Conservation (phyloP, 2,113 vertebrate species). For the Corythornis vintsioides region DNA sequence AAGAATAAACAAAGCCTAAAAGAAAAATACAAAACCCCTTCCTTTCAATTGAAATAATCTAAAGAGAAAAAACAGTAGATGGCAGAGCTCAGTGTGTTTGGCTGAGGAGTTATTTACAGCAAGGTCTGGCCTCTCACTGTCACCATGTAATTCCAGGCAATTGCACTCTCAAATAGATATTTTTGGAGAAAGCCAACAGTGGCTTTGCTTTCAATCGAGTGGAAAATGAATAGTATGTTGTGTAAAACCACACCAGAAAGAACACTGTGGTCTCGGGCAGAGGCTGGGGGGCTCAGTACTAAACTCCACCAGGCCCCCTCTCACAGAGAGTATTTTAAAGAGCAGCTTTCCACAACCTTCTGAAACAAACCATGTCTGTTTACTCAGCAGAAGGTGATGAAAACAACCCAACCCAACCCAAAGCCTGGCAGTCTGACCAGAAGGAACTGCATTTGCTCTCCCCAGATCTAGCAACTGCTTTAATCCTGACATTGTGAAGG, state of each 20-base stretch:
- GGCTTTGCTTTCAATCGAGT: constrained; percentile 77
- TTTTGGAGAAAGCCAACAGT: constrained; percentile 76
- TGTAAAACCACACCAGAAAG: constrained; percentile 40
- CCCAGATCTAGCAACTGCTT: not conserved
- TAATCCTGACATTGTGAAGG: constrained; percentile 26
- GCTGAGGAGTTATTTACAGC: constrained; percentile 76
- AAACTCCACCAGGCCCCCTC: not conserved
- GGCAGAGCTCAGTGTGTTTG: not conserved
- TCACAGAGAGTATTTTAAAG: not conserved
- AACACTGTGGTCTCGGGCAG: not conserved
- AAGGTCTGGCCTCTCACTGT: constrained; percentile 69
- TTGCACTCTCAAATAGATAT: constrained; percentile 79
- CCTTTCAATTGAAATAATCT: not conserved
- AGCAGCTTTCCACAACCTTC: not conserved
- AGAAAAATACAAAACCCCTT: not conserved
- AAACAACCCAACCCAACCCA: not conserved
- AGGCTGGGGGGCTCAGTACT: not conserved
- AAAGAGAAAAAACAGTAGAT: constrained; percentile 5
- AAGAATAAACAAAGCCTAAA: not conserved
- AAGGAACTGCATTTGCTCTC: constrained; percentile 33
- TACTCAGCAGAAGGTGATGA: not conserved
- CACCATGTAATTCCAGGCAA: constrained; percentile 81
- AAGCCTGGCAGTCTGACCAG: not conserved
- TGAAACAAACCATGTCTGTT: not conserved
- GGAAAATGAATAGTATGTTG: constrained; percentile 78